Evolutionary conservation across 2,888 invertebrate genomes (phyloP).

Genomic region (Habroteleia sp.): DNA sequence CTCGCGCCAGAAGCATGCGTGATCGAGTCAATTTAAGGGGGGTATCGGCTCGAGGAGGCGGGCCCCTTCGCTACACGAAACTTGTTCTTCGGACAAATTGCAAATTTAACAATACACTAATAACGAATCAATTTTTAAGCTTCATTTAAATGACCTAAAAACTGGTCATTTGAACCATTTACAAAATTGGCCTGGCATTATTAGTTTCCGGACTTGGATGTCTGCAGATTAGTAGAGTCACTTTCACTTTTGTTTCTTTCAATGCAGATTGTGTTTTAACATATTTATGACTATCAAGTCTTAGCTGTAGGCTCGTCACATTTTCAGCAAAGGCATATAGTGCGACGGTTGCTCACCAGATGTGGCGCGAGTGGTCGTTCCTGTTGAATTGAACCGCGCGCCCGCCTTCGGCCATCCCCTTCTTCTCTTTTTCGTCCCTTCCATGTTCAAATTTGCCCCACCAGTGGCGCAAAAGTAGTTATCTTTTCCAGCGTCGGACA

Average conservation of each 20-base stretch:
- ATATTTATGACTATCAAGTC: conserved; percentile 14
- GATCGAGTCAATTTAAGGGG: conserved; percentile 74
- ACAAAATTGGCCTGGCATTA: conserved; percentile 11
- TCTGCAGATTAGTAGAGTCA: conserved; percentile 13
- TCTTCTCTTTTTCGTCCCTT: conserved; percentile 69
- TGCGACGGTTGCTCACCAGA: conserved; percentile 76
- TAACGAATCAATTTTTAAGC: not conserved
- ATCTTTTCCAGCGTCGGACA: conserved; percentile 75
- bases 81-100: conserved; percentile 15
- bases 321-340: conserved; percentile 61
- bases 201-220: not conserved
- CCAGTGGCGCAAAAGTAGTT: conserved; percentile 71
- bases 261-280: conserved; percentile 4
- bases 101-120: conserved; percentile 18
- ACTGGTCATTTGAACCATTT: not conserved
- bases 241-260: conserved; percentile 29
- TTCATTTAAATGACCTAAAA: not conserved
- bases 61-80: conserved; percentile 72
- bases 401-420: conserved; percentile 79
- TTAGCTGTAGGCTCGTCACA: conserved; percentile 2
- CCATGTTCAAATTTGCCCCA: conserved; percentile 67
- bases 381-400: conserved; percentile 78
- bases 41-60: conserved; percentile 76
- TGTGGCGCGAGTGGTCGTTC: conserved; percentile 77
- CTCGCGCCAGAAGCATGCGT: conserved; percentile 76